Evolutionary conservation across 2,113 vertebrate species (phyloP).

Genomic region (Nothobranchius kuhntae): DNA sequence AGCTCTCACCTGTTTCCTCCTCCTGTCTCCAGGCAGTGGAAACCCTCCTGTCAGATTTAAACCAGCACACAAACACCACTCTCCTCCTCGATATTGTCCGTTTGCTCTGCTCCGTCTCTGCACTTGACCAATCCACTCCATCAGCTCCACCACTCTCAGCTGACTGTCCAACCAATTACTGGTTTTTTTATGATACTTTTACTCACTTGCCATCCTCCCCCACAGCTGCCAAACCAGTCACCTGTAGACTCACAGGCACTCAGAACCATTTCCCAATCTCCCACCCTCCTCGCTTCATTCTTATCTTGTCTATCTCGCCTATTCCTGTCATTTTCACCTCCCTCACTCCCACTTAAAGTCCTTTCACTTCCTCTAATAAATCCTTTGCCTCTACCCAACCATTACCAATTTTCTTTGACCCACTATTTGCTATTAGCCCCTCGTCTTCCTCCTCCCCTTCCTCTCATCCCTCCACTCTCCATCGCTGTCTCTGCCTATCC

Average conservation of each 20-base stretch:
- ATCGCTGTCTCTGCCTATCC: conserved; percentile 87
- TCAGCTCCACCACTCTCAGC: conserved; percentile 52
- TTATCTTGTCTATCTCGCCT: conserved; percentile 58
- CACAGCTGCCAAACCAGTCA: conserved; percentile 51
- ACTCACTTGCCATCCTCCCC: conserved; percentile 44
- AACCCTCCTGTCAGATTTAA: conserved; percentile 48
- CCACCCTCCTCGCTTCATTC: conserved; percentile 41
- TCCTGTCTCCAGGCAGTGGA: conserved; percentile 34
- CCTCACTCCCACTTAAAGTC: conserved; percentile 58
- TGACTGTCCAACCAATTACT: conserved; percentile 51
- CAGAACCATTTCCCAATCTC: conserved; percentile 54
- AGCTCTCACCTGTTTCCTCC: conserved; percentile 55
- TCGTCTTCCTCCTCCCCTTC: conserved; percentile 61
- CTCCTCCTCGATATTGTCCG: conserved; percentile 34
- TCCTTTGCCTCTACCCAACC: conserved; percentile 59
- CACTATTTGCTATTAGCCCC: conserved; percentile 71
- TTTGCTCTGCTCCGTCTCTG: conserved; percentile 54
- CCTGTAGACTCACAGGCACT: conserved; percentile 60
- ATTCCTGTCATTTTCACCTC: conserved; percentile 53
- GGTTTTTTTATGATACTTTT: conserved; percentile 39
- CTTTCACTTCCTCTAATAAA: conserved; percentile 61
- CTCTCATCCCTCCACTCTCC: conserved; percentile 84
- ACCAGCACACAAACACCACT: conserved; percentile 19
- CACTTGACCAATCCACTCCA: conserved; percentile 69
- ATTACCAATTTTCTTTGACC: conserved; percentile 70